Conservation (phyloP, 2,113 vertebrate species). For the Eurystomus gularis region DNA sequence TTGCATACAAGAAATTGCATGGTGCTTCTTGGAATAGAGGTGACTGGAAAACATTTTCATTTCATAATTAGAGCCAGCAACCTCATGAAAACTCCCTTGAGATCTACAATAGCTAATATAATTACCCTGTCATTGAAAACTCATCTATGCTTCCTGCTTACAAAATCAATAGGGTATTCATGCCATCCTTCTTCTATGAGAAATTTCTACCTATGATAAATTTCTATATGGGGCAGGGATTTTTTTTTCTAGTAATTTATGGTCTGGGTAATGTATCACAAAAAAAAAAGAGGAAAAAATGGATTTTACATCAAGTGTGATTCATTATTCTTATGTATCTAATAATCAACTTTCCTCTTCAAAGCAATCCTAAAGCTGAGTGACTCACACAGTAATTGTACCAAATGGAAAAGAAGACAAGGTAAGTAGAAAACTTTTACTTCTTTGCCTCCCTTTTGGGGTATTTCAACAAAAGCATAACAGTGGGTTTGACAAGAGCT, state of each 20-base stretch:
- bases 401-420: slow-evolving; percentile 3
- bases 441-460: background rate
- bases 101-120: background rate
- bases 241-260: background rate
- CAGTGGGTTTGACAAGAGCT: background rate
- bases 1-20: background rate
- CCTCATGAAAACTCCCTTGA: background rate
- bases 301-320: background rate
- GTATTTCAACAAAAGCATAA: slow-evolving; percentile 1
- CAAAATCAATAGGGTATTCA: background rate
- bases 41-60: background rate
- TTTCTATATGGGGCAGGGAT: background rate
- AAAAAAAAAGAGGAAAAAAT: background rate
- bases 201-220: background rate
- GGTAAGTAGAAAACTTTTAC: background rate
- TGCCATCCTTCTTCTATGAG: background rate
- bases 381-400: slow-evolving; percentile 10
- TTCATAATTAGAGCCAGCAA: background rate
- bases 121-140: background rate
- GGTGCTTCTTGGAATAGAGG: background rate
- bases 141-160: background rate
- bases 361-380: slow-evolving; percentile 14
- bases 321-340: slow-evolving; percentile 2
- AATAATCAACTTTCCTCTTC: slow-evolving; percentile 20
- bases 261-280: background rate